Evolutionary conservation across 2,113 vertebrate genomes (phyloP).

Genomic region (Triplophysa tibetana): DNA sequence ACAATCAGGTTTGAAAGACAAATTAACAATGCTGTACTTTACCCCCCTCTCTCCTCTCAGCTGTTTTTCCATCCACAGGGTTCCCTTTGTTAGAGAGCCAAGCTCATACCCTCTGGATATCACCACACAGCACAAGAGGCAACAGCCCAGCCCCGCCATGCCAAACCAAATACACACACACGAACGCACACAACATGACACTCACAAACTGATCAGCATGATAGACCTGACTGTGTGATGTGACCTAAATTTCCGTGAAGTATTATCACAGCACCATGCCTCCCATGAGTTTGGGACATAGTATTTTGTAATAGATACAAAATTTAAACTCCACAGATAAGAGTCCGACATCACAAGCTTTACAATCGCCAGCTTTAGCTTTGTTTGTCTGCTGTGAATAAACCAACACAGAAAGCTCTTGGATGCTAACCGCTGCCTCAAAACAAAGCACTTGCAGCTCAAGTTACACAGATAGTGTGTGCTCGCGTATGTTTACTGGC

Average conservation of each 20-base stretch:
- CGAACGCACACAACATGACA: slow-evolving; percentile 14
- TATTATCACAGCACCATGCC: neutral
- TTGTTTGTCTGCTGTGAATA: slow-evolving; percentile 50
- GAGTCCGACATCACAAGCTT: neutral
- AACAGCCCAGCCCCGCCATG: neutral
- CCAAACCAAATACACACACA: slow-evolving; percentile 22
- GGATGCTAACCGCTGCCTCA: slow-evolving; percentile 42
- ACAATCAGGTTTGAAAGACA: slow-evolving; percentile 37
- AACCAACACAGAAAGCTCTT: slow-evolving; percentile 60
- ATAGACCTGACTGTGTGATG: slow-evolving; percentile 3
- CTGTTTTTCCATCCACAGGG: slow-evolving; percentile 66
- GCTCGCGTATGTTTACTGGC: slow-evolving; percentile 32
- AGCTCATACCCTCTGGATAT: slow-evolving; percentile 44
- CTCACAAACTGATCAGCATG: slow-evolving; percentile 29
- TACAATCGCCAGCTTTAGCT: slow-evolving; percentile 20
- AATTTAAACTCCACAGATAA: neutral
- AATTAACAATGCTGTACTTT: slow-evolving; percentile 63
- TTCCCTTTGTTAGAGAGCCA: slow-evolving; percentile 67
- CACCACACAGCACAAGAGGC: slow-evolving; percentile 16
- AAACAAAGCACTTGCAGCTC: slow-evolving; percentile 68
- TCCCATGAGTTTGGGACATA: neutral
- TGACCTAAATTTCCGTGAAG: slow-evolving; percentile 15
- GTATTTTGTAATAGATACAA: neutral
- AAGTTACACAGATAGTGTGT: slow-evolving; percentile 63
- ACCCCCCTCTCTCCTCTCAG: slow-evolving; percentile 43